phyloP scores from a whole-genome alignment of 2,113 vertebrate species.

The Eublepharis macularius region DNA sequence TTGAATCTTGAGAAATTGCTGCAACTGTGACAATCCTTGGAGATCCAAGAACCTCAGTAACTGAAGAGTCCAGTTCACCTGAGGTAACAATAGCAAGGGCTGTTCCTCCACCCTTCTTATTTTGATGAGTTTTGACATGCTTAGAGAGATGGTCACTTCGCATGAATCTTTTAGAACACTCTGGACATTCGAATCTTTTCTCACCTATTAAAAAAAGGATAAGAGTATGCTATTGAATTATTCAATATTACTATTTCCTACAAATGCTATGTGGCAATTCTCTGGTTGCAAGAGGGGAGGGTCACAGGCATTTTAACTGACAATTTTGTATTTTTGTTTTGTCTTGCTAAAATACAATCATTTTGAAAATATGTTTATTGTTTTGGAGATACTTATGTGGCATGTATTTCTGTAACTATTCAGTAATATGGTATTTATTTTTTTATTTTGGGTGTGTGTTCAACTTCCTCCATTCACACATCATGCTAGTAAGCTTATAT shows the following conservation, averaged over 20 bases:
- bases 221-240: neutral
- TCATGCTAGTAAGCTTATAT: neutral
- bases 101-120: constrained; percentile 93
- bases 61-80: constrained; percentile 92
- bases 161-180: constrained; percentile 99
- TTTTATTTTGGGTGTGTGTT: neutral
- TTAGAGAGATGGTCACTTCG: constrained; percentile 98
- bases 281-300: neutral
- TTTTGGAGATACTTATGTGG: neutral
- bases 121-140: constrained; percentile 99
- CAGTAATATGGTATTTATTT: neutral
- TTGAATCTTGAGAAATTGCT: constrained; percentile 94
- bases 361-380: neutral
- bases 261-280: neutral
- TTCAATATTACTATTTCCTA: neutral
- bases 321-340: neutral
- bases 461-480: neutral
- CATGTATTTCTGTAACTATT: neutral
- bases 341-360: neutral
- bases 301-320: neutral
- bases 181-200: constrained; percentile 97
- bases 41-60: constrained; percentile 88
- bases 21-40: constrained; percentile 96
- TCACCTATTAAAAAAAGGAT: constrained; percentile 82
- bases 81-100: constrained; percentile 97